Evolutionary conservation across 2,113 vertebrate genomes (phyloP), one percentile per base, ranked within the genome.

Genomic region (Tiliqua scincoides): DNA sequence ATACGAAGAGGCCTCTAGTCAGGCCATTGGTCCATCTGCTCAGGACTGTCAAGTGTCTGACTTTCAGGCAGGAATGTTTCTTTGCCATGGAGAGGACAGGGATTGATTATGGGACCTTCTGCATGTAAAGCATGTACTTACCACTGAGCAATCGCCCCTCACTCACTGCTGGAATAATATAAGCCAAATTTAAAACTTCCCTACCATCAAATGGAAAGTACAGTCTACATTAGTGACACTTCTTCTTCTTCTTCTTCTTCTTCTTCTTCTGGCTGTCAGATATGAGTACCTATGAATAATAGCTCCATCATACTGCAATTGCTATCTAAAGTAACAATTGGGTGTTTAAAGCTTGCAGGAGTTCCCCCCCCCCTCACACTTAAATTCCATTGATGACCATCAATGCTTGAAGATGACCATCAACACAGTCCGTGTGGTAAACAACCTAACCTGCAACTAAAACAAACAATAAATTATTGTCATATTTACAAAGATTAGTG

Each of bases 401-500:
- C 12, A 12, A 4, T 62, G 78, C 40, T 54, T 80, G n/a, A n/a
- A n/a, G n/a, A n/a, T n/a, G n/a, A n/a, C n/a, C n/a, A n/a, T n/a
- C n/a, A n/a, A n/a, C n/a, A n/a, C n/a, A n/a, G n/a, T 71, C 37
- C 4, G 17, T 52, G 67, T 83, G 79, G 82, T 82, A 89, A 84
- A 59, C 15, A 68, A 78, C 87, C 72, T 0, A 30, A n/a, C 8
- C 10, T 0, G 9, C 74, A 18, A 79, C 21, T 76, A 62, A 87
- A 1, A 77, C 57, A 85, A 85, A 18, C 7, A 48, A 4, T 2
- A 1, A 2, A 35, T 52, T 63, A 27, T 59, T 87, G 43, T 85
- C 79, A 86, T 79, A 87, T 52, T 87, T 81, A 79, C 82, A 61
- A 43, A 78, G 52, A 65, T 59, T 76, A 92, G 93, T 89, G 87